These are phyloP conservation scores for Gobio gobio DNA, from an alignment of 2,113 vertebrate genomes.

Conservation along the genomic window DNA sequence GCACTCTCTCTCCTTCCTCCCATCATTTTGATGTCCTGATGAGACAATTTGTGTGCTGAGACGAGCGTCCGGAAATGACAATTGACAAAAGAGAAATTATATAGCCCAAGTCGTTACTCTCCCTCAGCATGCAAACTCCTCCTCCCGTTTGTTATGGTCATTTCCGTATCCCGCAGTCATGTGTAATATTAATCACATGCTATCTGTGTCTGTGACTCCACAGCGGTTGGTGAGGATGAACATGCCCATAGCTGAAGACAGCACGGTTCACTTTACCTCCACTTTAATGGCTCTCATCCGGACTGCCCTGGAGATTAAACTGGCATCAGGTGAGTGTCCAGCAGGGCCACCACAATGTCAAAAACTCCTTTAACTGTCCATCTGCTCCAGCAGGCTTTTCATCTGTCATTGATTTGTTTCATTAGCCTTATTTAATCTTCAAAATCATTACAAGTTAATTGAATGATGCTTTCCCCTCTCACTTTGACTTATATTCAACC, in stretches of 20 bases:
- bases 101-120: neutral
- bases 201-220: slow-evolving; percentile 44
- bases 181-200: slow-evolving; percentile 9
- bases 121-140: slow-evolving; percentile 37
- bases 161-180: slow-evolving; percentile 5
- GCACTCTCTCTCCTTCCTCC: slow-evolving; percentile 12
- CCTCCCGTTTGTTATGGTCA: neutral
- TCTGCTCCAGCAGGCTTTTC: slow-evolving; percentile 1
- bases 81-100: slow-evolving; percentile 21
- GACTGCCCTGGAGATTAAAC: slow-evolving; percentile 95
- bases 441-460: neutral
- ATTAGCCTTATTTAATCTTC: neutral
- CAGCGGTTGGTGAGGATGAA: slow-evolving; percentile 97
- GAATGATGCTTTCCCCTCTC: neutral
- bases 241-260: slow-evolving; percentile 93
- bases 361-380: neutral
- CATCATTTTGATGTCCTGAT: neutral
- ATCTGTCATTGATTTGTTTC: neutral
- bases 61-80: slow-evolving; percentile 18
- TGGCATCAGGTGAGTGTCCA: slow-evolving; percentile 86
- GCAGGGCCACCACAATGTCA: neutral
- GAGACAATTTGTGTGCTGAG: slow-evolving; percentile 43
- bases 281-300: slow-evolving; percentile 96
- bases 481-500: neutral
- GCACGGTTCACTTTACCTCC: slow-evolving; percentile 95